phyloP scores from a whole-genome alignment of 1,140 invertebrate species.

The Akabosia matsudoensis region DNA sequence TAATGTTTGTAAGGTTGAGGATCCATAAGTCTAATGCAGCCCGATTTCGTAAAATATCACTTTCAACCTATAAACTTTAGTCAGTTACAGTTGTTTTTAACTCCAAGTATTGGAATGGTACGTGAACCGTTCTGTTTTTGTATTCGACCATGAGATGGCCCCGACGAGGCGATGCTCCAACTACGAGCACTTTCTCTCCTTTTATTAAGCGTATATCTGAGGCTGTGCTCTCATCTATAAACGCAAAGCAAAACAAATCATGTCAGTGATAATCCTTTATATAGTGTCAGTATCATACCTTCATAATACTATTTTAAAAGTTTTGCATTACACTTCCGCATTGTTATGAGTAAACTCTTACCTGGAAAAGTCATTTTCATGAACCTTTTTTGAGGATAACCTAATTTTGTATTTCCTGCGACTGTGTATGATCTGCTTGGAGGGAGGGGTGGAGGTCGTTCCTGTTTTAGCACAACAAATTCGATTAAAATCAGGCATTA shows the following conservation, averaged over 20 bases:
- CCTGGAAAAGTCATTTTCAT: conserved; percentile 86
- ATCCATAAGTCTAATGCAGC: no score
- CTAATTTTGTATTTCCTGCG: conserved; percentile 83
- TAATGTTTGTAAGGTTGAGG: no score
- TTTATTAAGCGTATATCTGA: conserved; percentile 64
- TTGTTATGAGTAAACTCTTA: conserved; percentile 51
- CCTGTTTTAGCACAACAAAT: conserved; percentile 57
- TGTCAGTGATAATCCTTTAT: no score
- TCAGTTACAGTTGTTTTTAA: conserved; percentile 56
- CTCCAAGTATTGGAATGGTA: conserved; percentile 83
- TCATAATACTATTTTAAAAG: background rate
- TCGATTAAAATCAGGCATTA: background rate
- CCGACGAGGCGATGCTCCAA: conserved; percentile 72
- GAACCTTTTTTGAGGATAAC: conserved; percentile 84
- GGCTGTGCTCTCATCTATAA: conserved; percentile 59
- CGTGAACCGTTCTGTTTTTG: conserved; percentile 72
- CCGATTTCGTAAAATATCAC: no score
- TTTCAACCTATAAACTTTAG: background rate
- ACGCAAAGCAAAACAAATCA: conserved; percentile 23
- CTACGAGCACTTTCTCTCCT: conserved; percentile 76
- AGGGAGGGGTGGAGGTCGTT: conserved; percentile 83
- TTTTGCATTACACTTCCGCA: conserved; percentile 12
- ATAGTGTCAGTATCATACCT: no score
- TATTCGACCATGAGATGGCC: conserved; percentile 81
- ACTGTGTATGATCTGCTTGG: conserved; percentile 85